Percentiles rank a stretch among this genome's conserved stretches.
Conservation (phyloP, 2,797 vertebrate genomes). For the Gallinago solitaria region DNA sequence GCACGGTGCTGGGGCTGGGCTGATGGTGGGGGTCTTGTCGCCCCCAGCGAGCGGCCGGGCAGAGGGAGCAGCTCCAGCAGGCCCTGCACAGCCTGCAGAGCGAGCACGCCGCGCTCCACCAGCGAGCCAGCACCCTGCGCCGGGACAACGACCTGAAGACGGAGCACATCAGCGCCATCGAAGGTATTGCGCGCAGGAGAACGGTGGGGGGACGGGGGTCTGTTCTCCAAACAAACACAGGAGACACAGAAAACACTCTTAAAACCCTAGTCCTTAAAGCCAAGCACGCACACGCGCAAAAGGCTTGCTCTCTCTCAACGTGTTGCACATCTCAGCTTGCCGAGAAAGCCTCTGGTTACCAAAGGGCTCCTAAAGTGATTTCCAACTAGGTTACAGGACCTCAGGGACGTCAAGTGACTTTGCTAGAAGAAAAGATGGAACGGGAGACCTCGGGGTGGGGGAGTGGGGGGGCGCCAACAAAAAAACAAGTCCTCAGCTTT, state of each 20-base stretch:
- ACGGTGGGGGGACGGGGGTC: rapidly evolving
- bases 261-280: background rate
- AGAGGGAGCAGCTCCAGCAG: conserved; percentile 71
- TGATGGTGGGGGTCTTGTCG: background rate
- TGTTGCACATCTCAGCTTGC: background rate
- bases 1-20: background rate
- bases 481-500: background rate
- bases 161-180: conserved; percentile 70
- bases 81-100: conserved; percentile 73
- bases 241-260: rapidly evolving
- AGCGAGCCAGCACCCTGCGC: conserved; percentile 72
- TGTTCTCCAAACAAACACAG: rapidly evolving
- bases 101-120: conserved; percentile 76
- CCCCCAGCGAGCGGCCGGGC: conserved; percentile 77
- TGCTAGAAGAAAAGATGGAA: background rate
- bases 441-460: background rate
- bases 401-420: background rate
- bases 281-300: rapidly evolving
- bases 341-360: background rate
- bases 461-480: too few species aligned
- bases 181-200: conserved; percentile 65
- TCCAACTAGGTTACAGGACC: background rate
- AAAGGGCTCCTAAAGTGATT: background rate
- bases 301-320: rapidly evolving
- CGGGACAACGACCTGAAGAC: conserved; percentile 77